These are phyloP conservation scores for Timandra comae DNA, from an alignment of 2,888 invertebrate genomes.

Conservation along the genomic window DNA sequence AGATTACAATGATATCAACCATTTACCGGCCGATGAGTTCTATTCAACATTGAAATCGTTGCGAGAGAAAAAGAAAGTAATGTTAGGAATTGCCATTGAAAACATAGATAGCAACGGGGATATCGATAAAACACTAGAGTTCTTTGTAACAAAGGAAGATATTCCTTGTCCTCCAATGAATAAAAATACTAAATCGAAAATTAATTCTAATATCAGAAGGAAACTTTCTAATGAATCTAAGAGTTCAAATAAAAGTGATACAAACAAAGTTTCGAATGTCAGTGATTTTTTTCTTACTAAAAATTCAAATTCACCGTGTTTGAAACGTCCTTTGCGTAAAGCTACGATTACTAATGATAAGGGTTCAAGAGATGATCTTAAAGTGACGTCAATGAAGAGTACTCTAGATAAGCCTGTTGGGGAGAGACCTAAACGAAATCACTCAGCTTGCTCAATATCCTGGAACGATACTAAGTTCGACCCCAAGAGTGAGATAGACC, in stretches of 20 bases:
- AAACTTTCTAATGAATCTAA: slow-evolving; percentile 30
- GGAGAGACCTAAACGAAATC: slow-evolving; percentile 53
- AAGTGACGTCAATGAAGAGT: slow-evolving; percentile 32
- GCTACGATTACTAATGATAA: slow-evolving; percentile 18
- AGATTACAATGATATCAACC: slow-evolving; percentile 86
- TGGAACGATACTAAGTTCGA: slow-evolving; percentile 63
- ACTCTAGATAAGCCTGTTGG: slow-evolving; percentile 40
- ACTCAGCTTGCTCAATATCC: slow-evolving; percentile 68
- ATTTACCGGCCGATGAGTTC: slow-evolving; percentile 85
- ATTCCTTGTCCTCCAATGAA: slow-evolving; percentile 14
- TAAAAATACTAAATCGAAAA: slow-evolving; percentile 20
- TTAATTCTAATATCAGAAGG: slow-evolving; percentile 20
- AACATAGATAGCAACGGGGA: slow-evolving; percentile 38
- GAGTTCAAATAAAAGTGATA: slow-evolving; percentile 17
- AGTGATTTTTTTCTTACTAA: slow-evolving; percentile 18
- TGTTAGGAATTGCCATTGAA: slow-evolving; percentile 54
- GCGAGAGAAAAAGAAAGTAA: slow-evolving; percentile 78
- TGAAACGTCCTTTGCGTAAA: slow-evolving; percentile 34
- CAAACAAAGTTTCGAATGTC: slow-evolving; percentile 13
- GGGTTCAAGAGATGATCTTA: slow-evolving; percentile 27
- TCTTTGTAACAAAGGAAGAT: slow-evolving; percentile 21
- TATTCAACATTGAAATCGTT: slow-evolving; percentile 82
- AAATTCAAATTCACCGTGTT: slow-evolving; percentile 27
- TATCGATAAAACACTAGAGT: slow-evolving; percentile 27
- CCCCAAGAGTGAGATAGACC: slow-evolving; percentile 48